These are phyloP conservation scores for Spermophilus dauricus DNA, from an alignment of 2,113 vertebrate species.

Conservation along the genomic window DNA sequence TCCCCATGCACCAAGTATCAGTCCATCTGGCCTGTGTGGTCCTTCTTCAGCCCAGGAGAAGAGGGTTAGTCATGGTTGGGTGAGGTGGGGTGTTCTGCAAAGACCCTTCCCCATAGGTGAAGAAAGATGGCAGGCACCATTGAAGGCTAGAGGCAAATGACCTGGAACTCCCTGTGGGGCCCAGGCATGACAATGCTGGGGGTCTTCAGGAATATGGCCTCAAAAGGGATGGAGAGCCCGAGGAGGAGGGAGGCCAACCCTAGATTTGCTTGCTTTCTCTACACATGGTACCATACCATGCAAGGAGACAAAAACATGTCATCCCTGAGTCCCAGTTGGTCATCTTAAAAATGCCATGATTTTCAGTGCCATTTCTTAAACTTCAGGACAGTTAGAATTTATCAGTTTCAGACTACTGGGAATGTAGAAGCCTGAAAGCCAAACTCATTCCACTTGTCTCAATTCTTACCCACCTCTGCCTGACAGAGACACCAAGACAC, in stretches of 20 bases:
- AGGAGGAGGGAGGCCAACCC: accelerated
- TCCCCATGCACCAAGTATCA: constrained; percentile 91
- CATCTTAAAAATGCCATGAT: too few relatives aligned
- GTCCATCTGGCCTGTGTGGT: constrained; percentile 88
- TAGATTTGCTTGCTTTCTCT: neutral
- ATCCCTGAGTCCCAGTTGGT: too few relatives aligned
- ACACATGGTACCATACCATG: neutral
- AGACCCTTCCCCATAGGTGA: neutral
- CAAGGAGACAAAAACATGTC: neutral
- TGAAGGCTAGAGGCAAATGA: neutral
- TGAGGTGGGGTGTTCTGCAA: neutral
- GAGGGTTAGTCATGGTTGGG: accelerated
- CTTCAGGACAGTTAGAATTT: too few relatives aligned
- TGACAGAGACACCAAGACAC: neutral
- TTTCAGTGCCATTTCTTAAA: too few relatives aligned
- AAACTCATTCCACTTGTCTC: accelerated
- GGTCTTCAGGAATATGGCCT: too few relatives aligned
- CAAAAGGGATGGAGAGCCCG: neutral
- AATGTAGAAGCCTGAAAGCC: neutral
- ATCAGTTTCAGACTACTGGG: too few relatives aligned
- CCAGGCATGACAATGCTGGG: neutral
- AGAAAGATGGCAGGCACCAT: neutral
- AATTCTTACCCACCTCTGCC: neutral
- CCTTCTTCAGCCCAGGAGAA: constrained; percentile 38
- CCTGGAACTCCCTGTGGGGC: neutral